Evolutionary conservation across 2,113 vertebrate genomes (phyloP), one percentile per base, ranked within the genome.

Genomic region (Salvelinus sp.): DNA sequence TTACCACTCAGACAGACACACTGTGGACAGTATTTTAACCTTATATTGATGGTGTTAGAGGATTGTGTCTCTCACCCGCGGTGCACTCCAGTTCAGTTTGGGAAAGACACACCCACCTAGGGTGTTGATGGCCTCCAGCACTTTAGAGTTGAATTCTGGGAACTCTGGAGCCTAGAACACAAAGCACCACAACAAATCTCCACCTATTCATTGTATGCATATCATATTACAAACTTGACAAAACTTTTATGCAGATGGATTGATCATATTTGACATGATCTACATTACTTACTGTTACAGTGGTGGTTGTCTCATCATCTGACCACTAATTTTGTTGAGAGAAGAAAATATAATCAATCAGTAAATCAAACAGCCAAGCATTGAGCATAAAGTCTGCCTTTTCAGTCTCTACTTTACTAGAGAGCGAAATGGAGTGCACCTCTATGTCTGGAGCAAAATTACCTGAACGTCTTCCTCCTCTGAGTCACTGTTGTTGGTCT

Each of bases 51-150:
- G 13, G 58, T 9, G n/a, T 33, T 25, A 47, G 6, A 72, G 27
- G n/a, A 13, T 33, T 78, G 33, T 23, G 10, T 28, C 28, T 75
- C 89, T 90, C 94, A 99, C 98, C 95, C 94, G 92, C 1, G 97
- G 98, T 57, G 97, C 95, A 23, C 98, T 99, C 98, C 98, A 99
- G 89, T 99, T 99, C 62, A 99, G 95, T 84, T 99, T 99, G 60
- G 98, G 98, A 80, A 99, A 99, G 79, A 98, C 92, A n/a, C 93
- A 91, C 13, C 97, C 98, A 13, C 96, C 97, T 50, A 99, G 90
- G 3, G 93, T 90, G 81, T 96, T 95, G 92, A 99, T 97, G 18
- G 97, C 96, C 87, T 99, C 96, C 85, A 97, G 93, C 57, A 98
- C 98, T 90, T 94, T 91, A 25, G 93, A 92, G 69, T 90, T 91